A percentile compares a stretch with the other conserved stretches of the same genome.
phyloP scores from a whole-genome alignment of 2,113 vertebrate genomes.

The Galeopterus variegatus region DNA sequence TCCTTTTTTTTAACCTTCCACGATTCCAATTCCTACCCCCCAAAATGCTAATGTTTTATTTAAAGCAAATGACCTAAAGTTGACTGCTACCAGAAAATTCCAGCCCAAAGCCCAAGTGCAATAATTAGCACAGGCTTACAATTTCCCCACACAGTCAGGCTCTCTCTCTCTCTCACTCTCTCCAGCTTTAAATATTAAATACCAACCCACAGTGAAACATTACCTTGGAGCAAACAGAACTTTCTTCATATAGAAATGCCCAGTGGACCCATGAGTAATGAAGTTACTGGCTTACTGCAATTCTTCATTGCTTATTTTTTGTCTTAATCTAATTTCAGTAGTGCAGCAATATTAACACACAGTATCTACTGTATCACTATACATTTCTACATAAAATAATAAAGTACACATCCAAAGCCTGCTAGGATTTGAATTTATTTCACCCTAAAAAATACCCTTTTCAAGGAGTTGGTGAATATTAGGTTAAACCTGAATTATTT shows the following conservation, averaged over 20 bases:
- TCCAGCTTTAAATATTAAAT: slow-evolving; percentile 47
- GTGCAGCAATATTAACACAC: slow-evolving; percentile 40
- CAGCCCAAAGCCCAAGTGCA: background rate
- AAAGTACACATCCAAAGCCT: background rate
- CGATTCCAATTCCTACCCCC: background rate
- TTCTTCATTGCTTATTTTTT: slow-evolving; percentile 61
- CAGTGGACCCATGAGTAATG: background rate
- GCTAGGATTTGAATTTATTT: slow-evolving; percentile 56
- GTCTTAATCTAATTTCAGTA: slow-evolving; percentile 56
- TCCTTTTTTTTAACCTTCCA: background rate
- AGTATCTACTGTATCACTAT: slow-evolving; percentile 2
- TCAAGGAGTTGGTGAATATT: background rate
- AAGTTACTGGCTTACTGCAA: slow-evolving; percentile 14
- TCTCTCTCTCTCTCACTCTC: background rate
- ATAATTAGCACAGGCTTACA: background rate
- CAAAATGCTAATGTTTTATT: slow-evolving; percentile 34
- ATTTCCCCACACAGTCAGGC: background rate
- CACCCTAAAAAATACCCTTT: background rate
- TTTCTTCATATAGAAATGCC: background rate
- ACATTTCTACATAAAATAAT: slow-evolving; percentile 59
- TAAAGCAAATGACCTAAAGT: slow-evolving; percentile 7
- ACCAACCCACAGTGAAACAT: background rate
- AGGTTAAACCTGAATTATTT: slow-evolving; percentile 37
- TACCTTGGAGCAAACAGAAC: slow-evolving; percentile 20
- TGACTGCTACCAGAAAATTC: slow-evolving; percentile 14